Evolutionary conservation across 1,140 invertebrate species (phyloP).

Genomic region (Cepaea nemoralis): DNA sequence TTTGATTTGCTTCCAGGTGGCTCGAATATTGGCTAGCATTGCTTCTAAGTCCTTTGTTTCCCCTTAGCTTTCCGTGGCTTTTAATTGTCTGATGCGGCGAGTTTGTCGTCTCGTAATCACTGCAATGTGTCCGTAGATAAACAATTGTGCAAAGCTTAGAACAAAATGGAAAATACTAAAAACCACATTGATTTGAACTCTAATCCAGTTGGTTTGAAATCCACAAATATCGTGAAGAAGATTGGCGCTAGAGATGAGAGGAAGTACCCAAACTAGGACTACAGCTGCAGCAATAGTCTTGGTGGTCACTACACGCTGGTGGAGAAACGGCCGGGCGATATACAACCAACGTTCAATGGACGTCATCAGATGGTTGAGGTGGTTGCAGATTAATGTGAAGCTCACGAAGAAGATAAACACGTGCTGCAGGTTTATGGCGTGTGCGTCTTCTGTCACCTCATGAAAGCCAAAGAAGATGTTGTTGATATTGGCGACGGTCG

Average conservation of each 20-base stretch:
- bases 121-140: background rate
- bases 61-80: background rate
- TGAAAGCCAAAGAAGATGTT: too few species aligned
- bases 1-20: background rate
- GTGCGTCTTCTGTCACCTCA: too few species aligned
- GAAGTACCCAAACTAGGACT: background rate
- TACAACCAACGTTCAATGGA: background rate
- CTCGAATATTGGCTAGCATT: background rate
- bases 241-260: background rate
- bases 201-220: background rate
- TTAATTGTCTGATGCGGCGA: background rate
- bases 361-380: background rate
- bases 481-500: background rate
- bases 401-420: background rate
- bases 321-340: background rate
- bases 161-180: background rate
- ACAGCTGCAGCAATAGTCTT: background rate
- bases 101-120: background rate
- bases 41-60: background rate
- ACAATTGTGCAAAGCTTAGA: background rate
- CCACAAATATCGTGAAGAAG: background rate
- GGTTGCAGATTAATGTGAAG: background rate
- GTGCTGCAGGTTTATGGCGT: background rate
- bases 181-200: background rate
- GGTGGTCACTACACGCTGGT: background rate